Base-by-base conservation (phyloP, 2,888 invertebrate species). In the Bedellia somnulentella region DNA sequence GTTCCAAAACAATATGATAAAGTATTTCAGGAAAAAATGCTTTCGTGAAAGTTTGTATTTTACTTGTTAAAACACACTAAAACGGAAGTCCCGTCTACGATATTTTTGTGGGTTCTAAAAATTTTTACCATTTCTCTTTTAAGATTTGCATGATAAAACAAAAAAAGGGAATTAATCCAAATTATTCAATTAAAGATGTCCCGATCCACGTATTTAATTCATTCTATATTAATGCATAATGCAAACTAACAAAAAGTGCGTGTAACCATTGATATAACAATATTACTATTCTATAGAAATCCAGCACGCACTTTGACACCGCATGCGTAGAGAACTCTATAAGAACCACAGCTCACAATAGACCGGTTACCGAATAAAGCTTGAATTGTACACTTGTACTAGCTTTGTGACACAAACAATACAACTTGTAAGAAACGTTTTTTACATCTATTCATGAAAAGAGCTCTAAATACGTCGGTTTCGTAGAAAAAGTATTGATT, bases 381-480 rank as follows among this genome's bases (percentile, higher is more conserved):
- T 55, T 70, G 70, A 71, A 73, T 67, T 59, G 66, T 71, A 71
- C 73, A 75, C 73, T 73, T 73, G 73, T 73, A 70, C 64, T 63
- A 67, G 58, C 61, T 68, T 71, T 73, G 70, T 71, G 38, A 40
- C n/a, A 52, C 67, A 70, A 59, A 75, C 73, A 75, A 75, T 75
- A 57, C 58, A 61, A 68, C 63, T 70, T 71, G 70, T 62, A 71
- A 73, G 75, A 59, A 66, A 58, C 66, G 68, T 73, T 73, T 75
- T 75, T 73, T 71, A 67, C 56, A 67, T 46, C 55, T 68, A 75
- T 73, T 73, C 71, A 73, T 62, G 52, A 60, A 60, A 55, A 56
- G 57, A 55, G 13, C 15, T 31, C 66, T 64, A 60, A 62, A 60
- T 63, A 60, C 52, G 49, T 53, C 47, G 50, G 57, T 63, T 66